A percentile compares a stretch with the other conserved stretches of the same genome.
phyloP scores from a whole-genome alignment of 2,797 vertebrate species.

The Novumbra hubbsi region DNA sequence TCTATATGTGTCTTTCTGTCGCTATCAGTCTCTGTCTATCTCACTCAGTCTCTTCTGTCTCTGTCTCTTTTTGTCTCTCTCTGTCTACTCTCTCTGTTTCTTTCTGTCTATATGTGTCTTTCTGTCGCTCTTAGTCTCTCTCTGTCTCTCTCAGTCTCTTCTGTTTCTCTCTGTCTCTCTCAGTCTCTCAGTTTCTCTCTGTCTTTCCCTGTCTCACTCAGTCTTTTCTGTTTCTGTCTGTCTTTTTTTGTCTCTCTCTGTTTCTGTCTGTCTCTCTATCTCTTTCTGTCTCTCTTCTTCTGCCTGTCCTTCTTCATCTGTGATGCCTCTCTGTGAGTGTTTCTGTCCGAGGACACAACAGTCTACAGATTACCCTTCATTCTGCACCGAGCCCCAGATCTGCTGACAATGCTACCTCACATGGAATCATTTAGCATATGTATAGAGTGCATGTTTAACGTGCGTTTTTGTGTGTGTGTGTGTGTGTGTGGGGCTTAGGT shows the following conservation, averaged over 20 bases:
- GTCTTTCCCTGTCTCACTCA: no score
- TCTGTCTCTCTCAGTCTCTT: no score
- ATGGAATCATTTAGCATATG: conserved; percentile 66
- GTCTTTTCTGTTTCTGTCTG: background rate
- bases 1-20: conserved; percentile 33
- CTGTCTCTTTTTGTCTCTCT: conserved; percentile 1
- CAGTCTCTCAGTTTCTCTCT: no score
- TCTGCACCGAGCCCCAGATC: conserved; percentile 56
- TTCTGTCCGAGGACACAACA: conserved; percentile 49
- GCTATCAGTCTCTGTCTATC: conserved; percentile 11
- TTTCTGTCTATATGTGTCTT: no score
- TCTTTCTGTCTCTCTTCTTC: background rate
- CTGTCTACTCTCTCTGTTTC: no score
- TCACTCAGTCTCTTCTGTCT: conserved; percentile 13
- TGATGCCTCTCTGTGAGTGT: conserved; percentile 28
- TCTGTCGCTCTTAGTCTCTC: background rate
- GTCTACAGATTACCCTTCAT: conserved; percentile 67
- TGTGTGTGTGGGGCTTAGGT: conserved; percentile 5
- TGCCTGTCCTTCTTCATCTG: conserved; percentile 24
- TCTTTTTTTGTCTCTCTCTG: conserved; percentile 16
- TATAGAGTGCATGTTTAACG: conserved; percentile 30
- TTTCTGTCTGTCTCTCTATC: conserved; percentile 4
- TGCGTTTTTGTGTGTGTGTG: conserved; percentile 27
- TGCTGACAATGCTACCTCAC: conserved; percentile 68
- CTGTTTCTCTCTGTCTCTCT: no score